Base-by-base conservation (phyloP, 2,888 invertebrate species). In the Cantharis rufa region DNA sequence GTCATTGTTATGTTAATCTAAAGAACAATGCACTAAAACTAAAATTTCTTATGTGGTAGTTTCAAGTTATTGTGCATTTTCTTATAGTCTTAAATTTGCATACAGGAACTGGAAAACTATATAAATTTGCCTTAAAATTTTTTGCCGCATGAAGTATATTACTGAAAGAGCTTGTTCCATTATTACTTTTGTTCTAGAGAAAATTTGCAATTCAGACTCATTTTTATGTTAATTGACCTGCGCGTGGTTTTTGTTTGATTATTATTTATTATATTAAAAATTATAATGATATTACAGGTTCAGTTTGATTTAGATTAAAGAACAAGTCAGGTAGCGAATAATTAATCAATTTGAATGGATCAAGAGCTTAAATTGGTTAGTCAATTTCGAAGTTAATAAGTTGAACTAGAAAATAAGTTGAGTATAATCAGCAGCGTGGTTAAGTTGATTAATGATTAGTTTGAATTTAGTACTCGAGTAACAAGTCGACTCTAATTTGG, bases 41-140 rank as follows among this genome's bases (percentile, higher is more conserved):
- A 70, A 70, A 64, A 69, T 24, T 75, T 72, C 73, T 76, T 28
- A 64, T 66, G 70, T 27, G 62, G 76, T 69, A 69, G 18, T 77
- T 74, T 69, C 27, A 71, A 71, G 70, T 70, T 64, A 77, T 63
- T 77, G 73, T 77, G 73, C 76, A 77, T 73, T 74, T 77, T 77
- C 77, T 77, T 77, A 74, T 77, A 74, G 77, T 77, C 74, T 62
- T 16, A 18, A 62, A 77, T 77, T 77, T 77, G 70, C 77, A 77
- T 77, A 77, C 68, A 74, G 74, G 74, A 77, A 77, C 32, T 66
- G 48, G 70, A 63, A 62, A 74, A 74, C 77, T 77, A 71, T 74
- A 77, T 74, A 74, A 77, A 71, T 77, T 74, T 74, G 68, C 66
- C 69, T 70, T 24, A 13, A 16, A 70, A 15, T 70, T 62, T 69